phyloP scores from a whole-genome alignment of 1,140 invertebrate genomes.

The Belonocnema kinseyi region DNA sequence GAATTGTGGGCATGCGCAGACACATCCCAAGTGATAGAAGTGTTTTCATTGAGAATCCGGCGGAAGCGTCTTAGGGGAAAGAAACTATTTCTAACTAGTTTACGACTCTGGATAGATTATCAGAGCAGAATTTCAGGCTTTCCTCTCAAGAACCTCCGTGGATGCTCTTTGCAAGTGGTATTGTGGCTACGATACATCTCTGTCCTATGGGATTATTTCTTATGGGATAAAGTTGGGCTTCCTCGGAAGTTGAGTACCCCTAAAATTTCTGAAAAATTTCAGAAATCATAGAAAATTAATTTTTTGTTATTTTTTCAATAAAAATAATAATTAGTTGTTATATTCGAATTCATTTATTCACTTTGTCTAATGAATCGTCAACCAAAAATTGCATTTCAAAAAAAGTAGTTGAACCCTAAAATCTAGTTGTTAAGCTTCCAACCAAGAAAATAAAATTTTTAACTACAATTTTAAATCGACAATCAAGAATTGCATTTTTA shows the following conservation, averaged over 20 bases:
- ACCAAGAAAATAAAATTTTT: no score
- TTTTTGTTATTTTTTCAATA: no score
- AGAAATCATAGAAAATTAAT: no score
- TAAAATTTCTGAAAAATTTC: not conserved
- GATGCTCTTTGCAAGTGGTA: slow-evolving; percentile 1
- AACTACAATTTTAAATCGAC: no score
- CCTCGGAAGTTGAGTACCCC: not conserved
- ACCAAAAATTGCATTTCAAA: no score
- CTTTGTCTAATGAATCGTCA: no score
- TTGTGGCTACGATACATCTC: slow-evolving; percentile 14
- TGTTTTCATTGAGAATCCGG: slow-evolving; percentile 14
- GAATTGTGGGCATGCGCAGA: not conserved
- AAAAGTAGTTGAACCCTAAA: no score
- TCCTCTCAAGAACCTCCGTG: not conserved
- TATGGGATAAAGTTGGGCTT: not conserved
- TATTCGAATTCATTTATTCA: no score
- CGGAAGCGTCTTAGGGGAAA: slow-evolving; percentile 15
- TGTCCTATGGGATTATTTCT: slow-evolving; percentile 1
- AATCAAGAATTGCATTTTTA: no score
- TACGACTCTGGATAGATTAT: slow-evolving; percentile 24
- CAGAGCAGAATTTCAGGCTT: slow-evolving; percentile 1
- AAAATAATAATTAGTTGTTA: no score
- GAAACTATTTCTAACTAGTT: slow-evolving; percentile 29
- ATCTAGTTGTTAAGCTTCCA: no score
- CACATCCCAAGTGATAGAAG: slow-evolving; percentile 12